A percentile compares a stretch with the other conserved stretches of the same genome.
Evolutionary conservation across 2,888 invertebrate genomes (phyloP).

Genomic region (Apamea monoglypha): DNA sequence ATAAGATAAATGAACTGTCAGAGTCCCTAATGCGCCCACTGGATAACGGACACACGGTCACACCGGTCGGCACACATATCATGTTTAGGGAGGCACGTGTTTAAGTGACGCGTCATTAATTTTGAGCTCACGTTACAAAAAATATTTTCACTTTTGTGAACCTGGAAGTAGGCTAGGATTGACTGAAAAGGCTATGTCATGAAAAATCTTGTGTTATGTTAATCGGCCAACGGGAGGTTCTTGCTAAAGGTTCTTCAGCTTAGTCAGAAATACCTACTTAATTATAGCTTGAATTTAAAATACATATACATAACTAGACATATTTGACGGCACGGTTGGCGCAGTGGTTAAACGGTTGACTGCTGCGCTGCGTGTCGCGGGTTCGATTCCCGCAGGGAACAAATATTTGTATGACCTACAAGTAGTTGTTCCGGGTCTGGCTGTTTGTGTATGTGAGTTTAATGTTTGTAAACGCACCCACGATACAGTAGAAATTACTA

Average conservation of each 20-base stretch:
- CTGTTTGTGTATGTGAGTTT: too few species aligned
- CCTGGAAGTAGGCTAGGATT: background rate
- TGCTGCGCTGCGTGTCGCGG: too few species aligned
- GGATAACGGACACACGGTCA: slow-evolving; percentile 73
- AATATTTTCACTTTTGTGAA: background rate
- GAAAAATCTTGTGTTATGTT: background rate
- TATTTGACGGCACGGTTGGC: too few species aligned
- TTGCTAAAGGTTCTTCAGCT: background rate
- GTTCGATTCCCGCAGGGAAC: too few species aligned
- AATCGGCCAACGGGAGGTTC: background rate
- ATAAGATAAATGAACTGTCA: slow-evolving; percentile 89
- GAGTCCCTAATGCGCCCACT: slow-evolving; percentile 81
- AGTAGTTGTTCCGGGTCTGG: too few species aligned
- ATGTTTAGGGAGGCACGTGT: slow-evolving; percentile 2
- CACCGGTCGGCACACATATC: slow-evolving; percentile 41
- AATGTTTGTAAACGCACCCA: too few species aligned
- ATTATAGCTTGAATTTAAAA: background rate
- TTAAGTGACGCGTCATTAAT: slow-evolving; percentile 24
- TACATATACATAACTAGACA: too few species aligned
- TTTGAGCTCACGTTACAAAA: slow-evolving; percentile 5
- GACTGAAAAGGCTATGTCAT: background rate
- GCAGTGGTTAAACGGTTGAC: too few species aligned
- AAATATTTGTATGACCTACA: too few species aligned
- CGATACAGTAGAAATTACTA: too few species aligned
- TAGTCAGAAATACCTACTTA: background rate